Conservation (phyloP, 2,797 vertebrate genomes). For the Staurois parvus region DNA sequence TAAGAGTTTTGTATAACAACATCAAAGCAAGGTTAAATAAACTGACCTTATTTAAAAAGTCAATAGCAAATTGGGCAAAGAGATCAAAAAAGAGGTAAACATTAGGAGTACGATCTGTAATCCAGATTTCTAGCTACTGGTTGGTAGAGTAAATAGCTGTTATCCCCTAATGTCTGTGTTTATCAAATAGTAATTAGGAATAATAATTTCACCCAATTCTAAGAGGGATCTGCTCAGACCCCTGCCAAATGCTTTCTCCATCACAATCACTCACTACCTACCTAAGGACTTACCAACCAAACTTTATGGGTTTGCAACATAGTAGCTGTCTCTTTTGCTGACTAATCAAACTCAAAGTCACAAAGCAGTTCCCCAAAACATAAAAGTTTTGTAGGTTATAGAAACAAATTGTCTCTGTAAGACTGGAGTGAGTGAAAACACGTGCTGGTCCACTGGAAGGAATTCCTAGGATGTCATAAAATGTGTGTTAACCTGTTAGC, state of each 20-base stretch:
- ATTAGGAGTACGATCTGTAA: neutral
- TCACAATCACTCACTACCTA: constrained; percentile 7
- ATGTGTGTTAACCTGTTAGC: constrained; percentile 42
- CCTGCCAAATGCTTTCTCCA: neutral
- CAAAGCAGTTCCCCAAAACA: constrained; percentile 22
- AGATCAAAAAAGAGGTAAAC: neutral
- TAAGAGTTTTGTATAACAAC: neutral
- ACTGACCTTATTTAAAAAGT: neutral
- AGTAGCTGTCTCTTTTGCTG: neutral
- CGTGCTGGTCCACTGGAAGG: constrained; percentile 47
- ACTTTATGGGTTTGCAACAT: neutral
- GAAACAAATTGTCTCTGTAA: constrained; percentile 57
- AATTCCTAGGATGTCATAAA: constrained; percentile 58
- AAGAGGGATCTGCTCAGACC: neutral
- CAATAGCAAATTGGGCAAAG: neutral
- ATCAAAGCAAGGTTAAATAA: constrained; percentile 15
- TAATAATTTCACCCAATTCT: constrained; percentile 28
- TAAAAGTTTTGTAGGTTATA: constrained; percentile 50
- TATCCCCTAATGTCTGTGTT: constrained; percentile 44
- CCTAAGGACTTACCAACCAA: neutral
- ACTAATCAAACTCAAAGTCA: constrained; percentile 14
- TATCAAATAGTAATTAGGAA: constrained; percentile 54
- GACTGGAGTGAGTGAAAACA: constrained; percentile 58
- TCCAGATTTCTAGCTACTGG: constrained; percentile 25
- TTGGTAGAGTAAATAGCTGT: constrained; percentile 35